phyloP scores from a whole-genome alignment of 2,113 vertebrate species.

The Neotragus pygmaeus region DNA sequence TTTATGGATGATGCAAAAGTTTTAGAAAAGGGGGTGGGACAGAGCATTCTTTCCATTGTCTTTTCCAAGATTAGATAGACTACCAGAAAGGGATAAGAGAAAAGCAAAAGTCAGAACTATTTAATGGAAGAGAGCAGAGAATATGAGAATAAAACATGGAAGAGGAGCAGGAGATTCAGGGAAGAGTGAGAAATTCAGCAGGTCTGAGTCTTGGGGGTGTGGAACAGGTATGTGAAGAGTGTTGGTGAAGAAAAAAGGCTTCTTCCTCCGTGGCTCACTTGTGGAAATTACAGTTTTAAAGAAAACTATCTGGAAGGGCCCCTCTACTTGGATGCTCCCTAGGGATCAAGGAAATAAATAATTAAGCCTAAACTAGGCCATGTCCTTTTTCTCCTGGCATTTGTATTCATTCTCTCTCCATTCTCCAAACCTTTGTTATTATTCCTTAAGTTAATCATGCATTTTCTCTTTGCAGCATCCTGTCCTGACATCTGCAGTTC shows the following conservation, averaged over 20 bases:
- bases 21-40: not conserved
- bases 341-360: constrained; percentile 41
- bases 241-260: not conserved
- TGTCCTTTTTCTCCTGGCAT: constrained; percentile 46
- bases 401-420: not conserved
- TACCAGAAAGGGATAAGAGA: not conserved
- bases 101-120: not conserved
- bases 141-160: not conserved
- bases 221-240: not conserved
- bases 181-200: not conserved
- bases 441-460: not conserved
- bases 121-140: not conserved
- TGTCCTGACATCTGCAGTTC: not conserved
- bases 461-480: not conserved
- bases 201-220: not conserved
- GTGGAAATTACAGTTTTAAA: not conserved
- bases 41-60: not conserved
- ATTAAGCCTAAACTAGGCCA: constrained; percentile 18
- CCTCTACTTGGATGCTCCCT: constrained; percentile 9
- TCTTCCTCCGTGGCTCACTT: not conserved
- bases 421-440: constrained; percentile 23
- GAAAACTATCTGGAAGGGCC: not conserved
- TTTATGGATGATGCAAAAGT: not conserved
- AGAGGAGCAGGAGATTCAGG: not conserved
- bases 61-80: not conserved